A percentile compares a stretch with the other conserved stretches of the same genome.
These are phyloP conservation scores for Eulemur macaco DNA, from an alignment of 2,113 vertebrate species.

Conservation along the genomic window DNA sequence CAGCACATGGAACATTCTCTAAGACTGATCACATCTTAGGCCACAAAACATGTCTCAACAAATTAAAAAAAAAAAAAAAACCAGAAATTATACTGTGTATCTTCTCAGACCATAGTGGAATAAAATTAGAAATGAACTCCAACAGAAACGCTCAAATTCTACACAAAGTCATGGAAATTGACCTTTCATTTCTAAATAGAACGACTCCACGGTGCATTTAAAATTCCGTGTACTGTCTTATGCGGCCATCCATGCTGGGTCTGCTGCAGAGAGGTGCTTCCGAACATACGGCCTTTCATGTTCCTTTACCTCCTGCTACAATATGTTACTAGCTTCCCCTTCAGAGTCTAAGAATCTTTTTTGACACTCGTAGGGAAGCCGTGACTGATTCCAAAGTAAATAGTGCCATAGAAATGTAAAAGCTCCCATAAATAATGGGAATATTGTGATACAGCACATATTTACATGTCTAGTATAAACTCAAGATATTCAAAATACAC, in stretches of 20 bases:
- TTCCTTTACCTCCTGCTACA: not conserved
- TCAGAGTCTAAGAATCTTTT: not conserved
- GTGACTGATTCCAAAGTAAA: conserved; percentile 27
- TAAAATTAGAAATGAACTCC: no score
- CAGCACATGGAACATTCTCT: no score
- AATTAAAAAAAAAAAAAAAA: no score
- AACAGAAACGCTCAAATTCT: no score
- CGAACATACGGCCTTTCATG: not conserved
- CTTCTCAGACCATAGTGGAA: no score
- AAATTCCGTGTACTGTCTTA: not conserved
- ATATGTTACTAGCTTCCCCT: not conserved
- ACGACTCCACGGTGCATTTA: not conserved
- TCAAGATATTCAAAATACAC: not conserved
- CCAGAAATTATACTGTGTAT: no score
- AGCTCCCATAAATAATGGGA: not conserved
- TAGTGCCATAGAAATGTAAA: not conserved
- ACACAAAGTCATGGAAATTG: not conserved
- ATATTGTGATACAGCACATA: not conserved
- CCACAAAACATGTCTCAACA: no score
- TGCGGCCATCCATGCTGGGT: accelerated
- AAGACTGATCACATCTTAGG: no score
- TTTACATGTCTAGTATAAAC: not conserved
- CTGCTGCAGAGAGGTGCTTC: not conserved
- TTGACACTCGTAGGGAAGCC: not conserved
- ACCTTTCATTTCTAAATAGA: conserved; percentile 27